Evolutionary conservation across 2,888 invertebrate genomes (phyloP).

Genomic region (Timema podura): DNA sequence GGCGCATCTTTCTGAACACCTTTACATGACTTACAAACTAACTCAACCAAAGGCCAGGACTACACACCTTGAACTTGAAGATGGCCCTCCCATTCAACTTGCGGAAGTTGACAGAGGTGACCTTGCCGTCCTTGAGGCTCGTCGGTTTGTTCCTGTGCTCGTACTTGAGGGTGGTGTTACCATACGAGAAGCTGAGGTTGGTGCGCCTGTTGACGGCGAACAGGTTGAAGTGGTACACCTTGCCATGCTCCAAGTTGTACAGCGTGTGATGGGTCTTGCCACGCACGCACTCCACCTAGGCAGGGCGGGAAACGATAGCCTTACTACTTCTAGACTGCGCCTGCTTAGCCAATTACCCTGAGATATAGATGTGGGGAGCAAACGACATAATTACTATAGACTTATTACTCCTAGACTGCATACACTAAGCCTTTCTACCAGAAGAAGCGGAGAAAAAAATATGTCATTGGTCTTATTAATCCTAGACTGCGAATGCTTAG

Average conservation of each 20-base stretch:
- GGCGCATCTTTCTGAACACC: no score
- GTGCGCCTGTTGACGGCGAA: constrained; percentile 51
- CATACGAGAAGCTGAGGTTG: constrained; percentile 51
- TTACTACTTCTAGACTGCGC: not conserved
- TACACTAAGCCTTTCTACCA: no score
- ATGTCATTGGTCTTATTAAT: no score
- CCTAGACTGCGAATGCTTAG: no score
- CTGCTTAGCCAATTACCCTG: not conserved
- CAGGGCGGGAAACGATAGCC: not conserved
- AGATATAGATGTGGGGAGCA: no score
- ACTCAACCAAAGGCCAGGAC: no score
- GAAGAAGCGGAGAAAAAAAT: no score
- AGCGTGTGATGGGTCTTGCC: constrained; percentile 49
- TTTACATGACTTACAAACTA: no score
- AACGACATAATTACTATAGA: not conserved
- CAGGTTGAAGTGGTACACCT: constrained; percentile 52
- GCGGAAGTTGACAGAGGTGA: constrained; percentile 49
- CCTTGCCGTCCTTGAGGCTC: constrained; percentile 47
- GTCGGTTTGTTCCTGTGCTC: constrained; percentile 43
- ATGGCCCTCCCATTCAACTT: constrained; percentile 51
- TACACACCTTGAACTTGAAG: constrained; percentile 52
- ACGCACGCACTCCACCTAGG: constrained; percentile 47
- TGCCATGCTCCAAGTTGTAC: constrained; percentile 46
- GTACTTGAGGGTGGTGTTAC: constrained; percentile 44
- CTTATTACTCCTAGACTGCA: constrained; percentile 33